These are phyloP conservation scores for Drosophila borealis DNA, from an alignment of 2,888 invertebrate species.

Conservation along the genomic window DNA sequence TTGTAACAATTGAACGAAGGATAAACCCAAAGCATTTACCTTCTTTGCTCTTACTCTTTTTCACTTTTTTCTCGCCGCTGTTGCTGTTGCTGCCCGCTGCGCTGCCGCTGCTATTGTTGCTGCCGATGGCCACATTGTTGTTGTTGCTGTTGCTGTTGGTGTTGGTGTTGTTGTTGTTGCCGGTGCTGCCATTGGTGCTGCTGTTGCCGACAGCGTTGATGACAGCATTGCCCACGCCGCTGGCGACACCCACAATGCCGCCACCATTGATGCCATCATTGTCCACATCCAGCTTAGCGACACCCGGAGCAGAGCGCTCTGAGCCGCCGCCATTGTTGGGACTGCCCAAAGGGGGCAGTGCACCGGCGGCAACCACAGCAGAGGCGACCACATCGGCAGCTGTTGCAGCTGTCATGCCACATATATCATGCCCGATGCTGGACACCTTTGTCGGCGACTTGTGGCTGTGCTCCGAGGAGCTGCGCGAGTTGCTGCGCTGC, in stretches of 20 bases:
- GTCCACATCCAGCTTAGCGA: constrained; percentile 54
- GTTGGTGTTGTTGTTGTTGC: constrained; percentile 27
- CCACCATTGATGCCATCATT: constrained; percentile 43
- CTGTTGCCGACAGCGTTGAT: constrained; percentile 13
- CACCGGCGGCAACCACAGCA: constrained; percentile 50
- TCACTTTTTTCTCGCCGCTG: constrained; percentile 84
- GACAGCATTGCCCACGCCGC: constrained; percentile 26
- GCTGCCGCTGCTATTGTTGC: constrained; percentile 68
- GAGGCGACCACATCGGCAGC: constrained; percentile 76
- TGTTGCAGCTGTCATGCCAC: constrained; percentile 33
- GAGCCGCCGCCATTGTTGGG: constrained; percentile 85
- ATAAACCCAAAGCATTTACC: constrained; percentile 85
- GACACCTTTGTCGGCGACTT: constrained; percentile 86
- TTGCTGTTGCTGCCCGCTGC: constrained; percentile 73
- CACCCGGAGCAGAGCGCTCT: constrained; percentile 84
- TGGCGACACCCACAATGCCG: constrained; percentile 10
- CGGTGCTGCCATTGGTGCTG: constrained; percentile 47
- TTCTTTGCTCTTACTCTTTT: constrained; percentile 85
- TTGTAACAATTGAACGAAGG: constrained; percentile 75
- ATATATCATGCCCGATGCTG: constrained; percentile 29
- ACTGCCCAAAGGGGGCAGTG: constrained; percentile 85
- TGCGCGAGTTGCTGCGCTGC: constrained; percentile 72
- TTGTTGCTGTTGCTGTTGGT: constrained; percentile 68
- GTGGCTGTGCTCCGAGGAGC: constrained; percentile 85
- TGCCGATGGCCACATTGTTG: constrained; percentile 44